Conservation (phyloP, 2,888 invertebrate species). For the Phengaris arion region DNA sequence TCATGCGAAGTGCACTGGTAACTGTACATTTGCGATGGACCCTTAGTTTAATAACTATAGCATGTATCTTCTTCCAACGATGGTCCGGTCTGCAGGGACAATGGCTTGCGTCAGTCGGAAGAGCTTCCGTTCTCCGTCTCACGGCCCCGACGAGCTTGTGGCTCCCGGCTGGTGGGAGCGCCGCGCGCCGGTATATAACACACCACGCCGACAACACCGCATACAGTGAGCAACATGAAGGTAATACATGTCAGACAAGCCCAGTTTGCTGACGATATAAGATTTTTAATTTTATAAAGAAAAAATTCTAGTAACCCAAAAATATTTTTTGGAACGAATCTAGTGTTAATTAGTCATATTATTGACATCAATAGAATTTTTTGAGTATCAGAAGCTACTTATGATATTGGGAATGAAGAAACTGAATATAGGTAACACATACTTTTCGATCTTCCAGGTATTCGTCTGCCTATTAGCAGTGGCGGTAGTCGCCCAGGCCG, state of each 20-base stretch:
- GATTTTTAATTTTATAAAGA: too few species aligned
- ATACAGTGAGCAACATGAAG: constrained; percentile 76
- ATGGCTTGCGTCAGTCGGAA: constrained; percentile 66
- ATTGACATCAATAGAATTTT: too few species aligned
- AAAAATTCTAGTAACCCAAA: background rate
- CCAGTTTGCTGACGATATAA: background rate
- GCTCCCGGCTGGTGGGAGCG: constrained; percentile 61
- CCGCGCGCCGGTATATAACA: constrained; percentile 66
- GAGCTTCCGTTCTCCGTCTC: constrained; percentile 66
- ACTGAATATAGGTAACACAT: background rate
- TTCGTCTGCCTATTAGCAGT: constrained; percentile 70
- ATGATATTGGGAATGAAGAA: background rate
- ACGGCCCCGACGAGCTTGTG: constrained; percentile 47
- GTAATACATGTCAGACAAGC: constrained; percentile 48
- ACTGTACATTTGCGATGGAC: too few species aligned
- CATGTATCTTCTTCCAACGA: background rate
- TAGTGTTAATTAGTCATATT: too few species aligned
- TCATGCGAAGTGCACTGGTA: too few species aligned
- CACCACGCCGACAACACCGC: constrained; percentile 58
- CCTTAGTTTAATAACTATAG: too few species aligned
- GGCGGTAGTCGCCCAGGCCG: constrained; percentile 62
- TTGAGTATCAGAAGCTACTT: background rate
- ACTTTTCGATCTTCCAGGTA: constrained; percentile 50
- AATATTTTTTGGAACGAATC: background rate
- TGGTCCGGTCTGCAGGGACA: constrained; percentile 55